phyloP scores from a whole-genome alignment of 1,140 invertebrate genomes.

The Heliconius congener region DNA sequence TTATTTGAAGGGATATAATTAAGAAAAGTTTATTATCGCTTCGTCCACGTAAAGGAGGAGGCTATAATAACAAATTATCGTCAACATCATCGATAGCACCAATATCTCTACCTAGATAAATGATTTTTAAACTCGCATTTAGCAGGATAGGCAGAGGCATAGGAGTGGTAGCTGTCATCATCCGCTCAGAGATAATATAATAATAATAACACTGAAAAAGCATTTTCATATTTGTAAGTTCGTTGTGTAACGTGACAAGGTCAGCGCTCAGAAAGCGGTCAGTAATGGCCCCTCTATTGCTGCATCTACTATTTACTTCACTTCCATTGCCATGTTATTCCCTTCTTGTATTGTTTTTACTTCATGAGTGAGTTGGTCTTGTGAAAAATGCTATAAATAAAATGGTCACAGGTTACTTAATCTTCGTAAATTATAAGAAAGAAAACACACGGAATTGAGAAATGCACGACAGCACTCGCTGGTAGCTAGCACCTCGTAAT shows the following conservation, averaged over 20 bases:
- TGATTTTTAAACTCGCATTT: too few species aligned
- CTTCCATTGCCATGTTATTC: too few species aligned
- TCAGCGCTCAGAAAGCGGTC: neutral
- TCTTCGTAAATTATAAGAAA: neutral
- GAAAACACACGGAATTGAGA: neutral
- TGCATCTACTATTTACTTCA: neutral
- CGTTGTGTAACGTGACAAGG: neutral
- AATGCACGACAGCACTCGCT: neutral
- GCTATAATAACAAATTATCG: neutral
- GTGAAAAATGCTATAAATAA: too few species aligned
- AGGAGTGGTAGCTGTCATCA: too few species aligned
- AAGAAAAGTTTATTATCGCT: neutral
- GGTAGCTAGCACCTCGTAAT: constrained; percentile 17
- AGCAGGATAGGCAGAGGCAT: too few species aligned
- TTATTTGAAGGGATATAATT: neutral
- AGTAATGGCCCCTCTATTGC: neutral
- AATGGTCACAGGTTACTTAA: too few species aligned
- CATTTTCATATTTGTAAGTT: neutral
- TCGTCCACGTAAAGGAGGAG: neutral
- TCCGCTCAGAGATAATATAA: too few species aligned
- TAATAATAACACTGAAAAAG: too few species aligned
- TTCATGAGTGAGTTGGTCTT: too few species aligned
- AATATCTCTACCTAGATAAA: too few species aligned
- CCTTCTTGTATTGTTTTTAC: too few species aligned
- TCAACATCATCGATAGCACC: neutral